phyloP scores from a whole-genome alignment of 2,797 vertebrate genomes.

The Vespertilio murinus region DNA sequence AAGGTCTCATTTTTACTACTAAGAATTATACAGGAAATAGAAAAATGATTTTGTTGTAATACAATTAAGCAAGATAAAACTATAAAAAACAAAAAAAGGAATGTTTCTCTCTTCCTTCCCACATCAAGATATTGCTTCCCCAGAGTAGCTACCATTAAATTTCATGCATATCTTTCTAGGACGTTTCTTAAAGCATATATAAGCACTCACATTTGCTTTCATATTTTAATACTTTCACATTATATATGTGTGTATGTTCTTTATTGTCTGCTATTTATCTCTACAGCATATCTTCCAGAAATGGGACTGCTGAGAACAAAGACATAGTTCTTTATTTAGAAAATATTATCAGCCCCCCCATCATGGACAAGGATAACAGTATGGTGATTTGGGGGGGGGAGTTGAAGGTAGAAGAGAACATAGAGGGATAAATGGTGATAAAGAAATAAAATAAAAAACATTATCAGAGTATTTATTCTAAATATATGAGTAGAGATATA shows the following conservation, averaged over 20 bases:
- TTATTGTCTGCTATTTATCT: not conserved
- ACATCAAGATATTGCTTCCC: not conserved
- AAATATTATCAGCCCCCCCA: no score
- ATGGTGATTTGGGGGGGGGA: no score
- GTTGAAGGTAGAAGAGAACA: no score
- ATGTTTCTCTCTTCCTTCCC: not conserved
- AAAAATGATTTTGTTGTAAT: not conserved
- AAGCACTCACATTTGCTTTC: not conserved
- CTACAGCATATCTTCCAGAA: not conserved
- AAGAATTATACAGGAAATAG: not conserved
- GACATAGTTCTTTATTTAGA: not conserved
- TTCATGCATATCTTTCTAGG: not conserved
- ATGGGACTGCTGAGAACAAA: not conserved
- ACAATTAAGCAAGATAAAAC: not conserved
- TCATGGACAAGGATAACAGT: no score
- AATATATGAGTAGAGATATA: no score
- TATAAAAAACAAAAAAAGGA: not conserved
- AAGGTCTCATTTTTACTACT: not conserved
- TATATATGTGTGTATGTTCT: not conserved
- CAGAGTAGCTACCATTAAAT: not conserved
- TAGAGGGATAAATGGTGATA: no score
- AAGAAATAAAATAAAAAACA: not conserved
- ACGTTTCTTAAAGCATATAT: not conserved
- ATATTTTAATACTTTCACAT: not conserved
- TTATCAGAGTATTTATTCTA: not conserved